Evolutionary conservation across 2,797 vertebrate genomes (phyloP).

Genomic region (Enteromius fasciolatus): DNA sequence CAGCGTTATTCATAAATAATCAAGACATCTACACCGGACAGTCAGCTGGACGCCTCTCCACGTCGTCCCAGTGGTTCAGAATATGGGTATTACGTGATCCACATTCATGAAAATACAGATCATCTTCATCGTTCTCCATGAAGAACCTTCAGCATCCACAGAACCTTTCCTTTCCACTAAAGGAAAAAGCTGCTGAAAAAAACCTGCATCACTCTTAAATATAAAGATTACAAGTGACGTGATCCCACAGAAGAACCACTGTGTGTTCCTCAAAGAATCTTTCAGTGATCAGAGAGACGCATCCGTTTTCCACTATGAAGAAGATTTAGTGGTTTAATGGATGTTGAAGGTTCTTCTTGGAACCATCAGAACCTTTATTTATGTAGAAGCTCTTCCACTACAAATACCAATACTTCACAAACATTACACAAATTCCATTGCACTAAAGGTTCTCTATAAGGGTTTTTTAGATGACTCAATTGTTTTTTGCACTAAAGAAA

Average conservation of each 20-base stretch:
- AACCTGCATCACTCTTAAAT: neutral
- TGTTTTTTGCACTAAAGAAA: neutral
- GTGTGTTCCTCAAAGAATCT: neutral
- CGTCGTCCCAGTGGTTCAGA: neutral
- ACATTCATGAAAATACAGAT: neutral
- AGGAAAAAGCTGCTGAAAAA: neutral
- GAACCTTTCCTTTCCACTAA: neutral
- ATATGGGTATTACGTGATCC: neutral
- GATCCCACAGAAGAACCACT: neutral
- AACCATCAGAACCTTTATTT: neutral
- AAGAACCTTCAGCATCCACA: neutral
- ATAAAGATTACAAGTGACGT: neutral
- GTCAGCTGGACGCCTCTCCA: neutral
- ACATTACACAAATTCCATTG: neutral
- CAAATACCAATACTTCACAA: neutral
- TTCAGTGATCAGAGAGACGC: neutral
- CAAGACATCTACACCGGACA: neutral
- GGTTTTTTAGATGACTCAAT: neutral
- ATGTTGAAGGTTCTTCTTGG: neutral
- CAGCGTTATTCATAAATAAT: neutral
- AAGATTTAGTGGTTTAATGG: neutral
- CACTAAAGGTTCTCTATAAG: neutral
- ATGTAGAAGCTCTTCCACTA: neutral
- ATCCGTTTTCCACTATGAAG: neutral
- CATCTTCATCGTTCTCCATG: neutral